These are phyloP conservation scores for Apantesis nais DNA, from an alignment of 2,888 invertebrate genomes.

Conservation along the genomic window DNA sequence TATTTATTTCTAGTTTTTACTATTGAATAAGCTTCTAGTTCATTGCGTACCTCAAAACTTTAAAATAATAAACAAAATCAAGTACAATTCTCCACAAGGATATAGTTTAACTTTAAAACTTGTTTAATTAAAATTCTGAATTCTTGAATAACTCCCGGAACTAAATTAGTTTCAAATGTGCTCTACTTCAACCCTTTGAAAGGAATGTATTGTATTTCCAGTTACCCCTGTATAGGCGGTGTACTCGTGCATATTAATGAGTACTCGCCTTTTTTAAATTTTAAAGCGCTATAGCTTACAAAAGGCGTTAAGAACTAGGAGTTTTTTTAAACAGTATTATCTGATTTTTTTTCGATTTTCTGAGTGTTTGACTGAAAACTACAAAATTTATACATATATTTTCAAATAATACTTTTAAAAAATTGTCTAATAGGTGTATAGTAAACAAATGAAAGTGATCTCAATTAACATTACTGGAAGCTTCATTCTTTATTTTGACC, in stretches of 20 bases:
- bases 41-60: not conserved
- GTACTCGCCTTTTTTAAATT: no score
- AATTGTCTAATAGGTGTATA: no score
- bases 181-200: not conserved
- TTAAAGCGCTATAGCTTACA: not conserved
- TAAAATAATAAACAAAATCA: not conserved
- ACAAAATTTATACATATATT: no score
- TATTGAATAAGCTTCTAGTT: not conserved
- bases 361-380: no score
- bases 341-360: no score
- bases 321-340: not conserved
- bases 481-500: not conserved
- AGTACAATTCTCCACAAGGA: not conserved
- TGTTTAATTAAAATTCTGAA: slow-evolving; percentile 1
- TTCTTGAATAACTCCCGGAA: not conserved
- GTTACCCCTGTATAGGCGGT: not conserved
- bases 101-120: not conserved
- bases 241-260: not conserved
- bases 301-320: no score
- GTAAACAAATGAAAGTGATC: no score
- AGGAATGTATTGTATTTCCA: not conserved
- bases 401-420: no score
- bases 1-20: not conserved
- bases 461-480: no score
- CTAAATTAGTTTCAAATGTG: not conserved